phyloP scores from a whole-genome alignment of 2,797 vertebrate genomes.

The Mareca penelope region DNA sequence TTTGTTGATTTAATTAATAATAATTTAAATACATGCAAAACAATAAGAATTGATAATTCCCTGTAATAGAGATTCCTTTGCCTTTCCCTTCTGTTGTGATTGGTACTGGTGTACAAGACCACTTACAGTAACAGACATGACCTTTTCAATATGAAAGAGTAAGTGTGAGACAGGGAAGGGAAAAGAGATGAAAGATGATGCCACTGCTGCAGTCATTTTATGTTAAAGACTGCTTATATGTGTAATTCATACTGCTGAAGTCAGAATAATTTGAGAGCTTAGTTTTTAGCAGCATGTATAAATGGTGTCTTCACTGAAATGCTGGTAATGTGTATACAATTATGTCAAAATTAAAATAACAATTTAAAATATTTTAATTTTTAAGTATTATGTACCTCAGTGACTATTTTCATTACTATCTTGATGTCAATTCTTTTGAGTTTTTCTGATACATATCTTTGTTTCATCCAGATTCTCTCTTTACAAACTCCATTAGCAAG shows the following conservation, averaged over 20 bases:
- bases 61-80: not conserved
- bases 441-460: constrained; percentile 10
- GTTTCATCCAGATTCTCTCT: constrained; percentile 17
- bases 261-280: constrained; percentile 66
- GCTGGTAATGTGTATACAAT: not conserved
- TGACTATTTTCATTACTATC: not conserved
- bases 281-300: constrained; percentile 51
- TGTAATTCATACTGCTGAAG: constrained; percentile 55
- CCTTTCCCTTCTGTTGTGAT: not conserved
- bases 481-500: constrained; percentile 21
- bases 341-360: constrained; percentile 41
- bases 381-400: constrained; percentile 7
- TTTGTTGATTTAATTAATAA: constrained; percentile 22
- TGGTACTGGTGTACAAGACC: constrained; percentile 67
- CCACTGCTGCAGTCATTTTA: constrained; percentile 33
- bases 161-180: constrained; percentile 15
- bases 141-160: constrained; percentile 74
- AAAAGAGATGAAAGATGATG: constrained; percentile 77
- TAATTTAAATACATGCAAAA: not conserved
- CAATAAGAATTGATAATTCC: not conserved
- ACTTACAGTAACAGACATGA: constrained; percentile 75
- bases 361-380: not conserved
- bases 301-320: constrained; percentile 31
- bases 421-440: constrained; percentile 23
- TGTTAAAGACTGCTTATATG: constrained; percentile 51